Evolutionary conservation across 1,140 invertebrate genomes (phyloP).

Genomic region (Drosophila varians): DNA sequence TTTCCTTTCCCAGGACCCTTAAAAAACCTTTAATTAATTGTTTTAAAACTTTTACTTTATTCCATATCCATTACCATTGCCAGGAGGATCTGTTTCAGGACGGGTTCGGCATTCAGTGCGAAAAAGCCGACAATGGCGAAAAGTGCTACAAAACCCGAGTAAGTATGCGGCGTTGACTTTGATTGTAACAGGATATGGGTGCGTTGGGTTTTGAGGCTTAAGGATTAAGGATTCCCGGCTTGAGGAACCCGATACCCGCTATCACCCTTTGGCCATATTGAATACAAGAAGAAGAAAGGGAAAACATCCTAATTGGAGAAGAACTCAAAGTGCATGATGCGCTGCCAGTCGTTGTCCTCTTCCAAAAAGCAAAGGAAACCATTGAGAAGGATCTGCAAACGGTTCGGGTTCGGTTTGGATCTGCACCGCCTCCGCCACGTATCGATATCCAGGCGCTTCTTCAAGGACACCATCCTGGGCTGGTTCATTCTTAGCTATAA

Average conservation of each 20-base stretch:
- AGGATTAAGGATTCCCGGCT: no score
- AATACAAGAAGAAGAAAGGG: background rate
- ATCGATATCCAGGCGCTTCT: background rate
- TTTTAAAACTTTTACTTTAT: conserved; percentile 23
- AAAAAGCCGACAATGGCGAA: conserved; percentile 65
- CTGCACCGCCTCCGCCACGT: background rate
- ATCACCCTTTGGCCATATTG: background rate
- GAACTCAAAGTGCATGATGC: conserved; percentile 54
- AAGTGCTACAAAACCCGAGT: conserved; percentile 74
- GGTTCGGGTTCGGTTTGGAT: background rate
- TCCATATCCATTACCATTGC: conserved; percentile 26
- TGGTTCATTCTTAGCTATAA: no score
- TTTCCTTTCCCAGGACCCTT: conserved; percentile 35
- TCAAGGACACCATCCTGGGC: background rate
- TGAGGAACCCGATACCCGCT: conserved; percentile 1
- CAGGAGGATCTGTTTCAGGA: conserved; percentile 78
- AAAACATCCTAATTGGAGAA: conserved; percentile 37
- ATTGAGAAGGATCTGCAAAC: conserved; percentile 32
- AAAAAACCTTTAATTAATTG: conserved; percentile 17
- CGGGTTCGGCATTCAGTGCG: conserved; percentile 71
- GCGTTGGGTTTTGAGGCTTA: conserved; percentile 6
- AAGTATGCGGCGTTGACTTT: conserved; percentile 23
- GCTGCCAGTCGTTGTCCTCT: conserved; percentile 45
- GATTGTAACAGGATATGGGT: background rate
- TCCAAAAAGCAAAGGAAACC: conserved; percentile 50